phyloP scores from a whole-genome alignment of 1,140 invertebrate genomes.

The Mylabris phalerata region DNA sequence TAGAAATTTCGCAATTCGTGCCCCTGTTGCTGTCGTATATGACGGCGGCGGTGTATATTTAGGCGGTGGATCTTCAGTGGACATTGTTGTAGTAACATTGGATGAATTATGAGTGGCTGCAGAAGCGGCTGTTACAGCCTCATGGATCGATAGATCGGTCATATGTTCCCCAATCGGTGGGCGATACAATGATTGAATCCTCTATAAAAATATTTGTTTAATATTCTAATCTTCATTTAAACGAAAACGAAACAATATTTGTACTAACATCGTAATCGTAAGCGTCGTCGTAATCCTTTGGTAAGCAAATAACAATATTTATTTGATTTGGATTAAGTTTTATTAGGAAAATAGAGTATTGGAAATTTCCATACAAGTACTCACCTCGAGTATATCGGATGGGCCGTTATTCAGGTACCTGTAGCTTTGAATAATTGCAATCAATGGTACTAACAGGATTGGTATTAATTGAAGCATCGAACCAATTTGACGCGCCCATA shows the following conservation, averaged over 20 bases:
- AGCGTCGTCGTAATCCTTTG: constrained; percentile 28
- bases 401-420: constrained; percentile 74
- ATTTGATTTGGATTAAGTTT: neutral
- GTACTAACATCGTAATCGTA: constrained; percentile 31
- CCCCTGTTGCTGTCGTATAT: constrained; percentile 84
- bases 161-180: constrained; percentile 52
- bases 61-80: constrained; percentile 74
- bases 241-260: neutral
- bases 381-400: constrained; percentile 80
- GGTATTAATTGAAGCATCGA: constrained; percentile 70
- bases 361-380: constrained; percentile 27
- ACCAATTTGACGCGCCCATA: constrained; percentile 70
- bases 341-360: no score
- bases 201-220: constrained; percentile 46
- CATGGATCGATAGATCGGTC: constrained; percentile 34
- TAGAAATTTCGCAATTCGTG: constrained; percentile 69
- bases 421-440: constrained; percentile 74
- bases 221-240: neutral
- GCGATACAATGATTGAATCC: constrained; percentile 66
- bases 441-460: constrained; percentile 66
- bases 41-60: constrained; percentile 90
- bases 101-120: constrained; percentile 29
- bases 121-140: constrained; percentile 34
- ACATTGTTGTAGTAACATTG: constrained; percentile 14
- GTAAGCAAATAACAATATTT: constrained; percentile 8